Percentiles rank a stretch among this genome's conserved stretches.
Conservation (phyloP, 1,140 invertebrate species). For the Pteromalus puparum region DNA sequence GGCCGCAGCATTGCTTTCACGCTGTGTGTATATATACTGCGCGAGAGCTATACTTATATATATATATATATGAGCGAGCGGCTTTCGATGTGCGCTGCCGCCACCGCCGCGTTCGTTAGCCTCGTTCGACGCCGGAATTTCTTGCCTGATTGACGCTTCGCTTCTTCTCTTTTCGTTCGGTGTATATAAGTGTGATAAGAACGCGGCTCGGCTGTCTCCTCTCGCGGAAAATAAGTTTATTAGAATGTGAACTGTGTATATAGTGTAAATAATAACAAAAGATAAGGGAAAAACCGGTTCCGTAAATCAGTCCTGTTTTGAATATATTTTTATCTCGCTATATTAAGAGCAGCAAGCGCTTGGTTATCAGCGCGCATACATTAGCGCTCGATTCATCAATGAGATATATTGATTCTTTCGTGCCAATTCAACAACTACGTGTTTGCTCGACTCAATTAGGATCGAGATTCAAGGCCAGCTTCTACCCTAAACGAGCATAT, state of each 20-base stretch:
- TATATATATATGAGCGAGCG: neutral
- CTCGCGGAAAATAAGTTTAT: neutral
- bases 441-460: no score
- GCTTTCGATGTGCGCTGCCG: neutral
- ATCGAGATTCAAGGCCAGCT: no score
- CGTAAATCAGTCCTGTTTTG: neutral
- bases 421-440: no score
- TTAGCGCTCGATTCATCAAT: neutral
- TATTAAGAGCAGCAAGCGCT: neutral
- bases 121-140: conserved; percentile 25
- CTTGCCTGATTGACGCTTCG: conserved; percentile 40
- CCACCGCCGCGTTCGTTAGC: conserved; percentile 19
- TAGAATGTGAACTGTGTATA: no score
- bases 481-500: no score
- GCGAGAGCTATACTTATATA: neutral
- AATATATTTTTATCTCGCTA: neutral
- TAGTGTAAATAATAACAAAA: conserved; percentile 10
- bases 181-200: neutral
- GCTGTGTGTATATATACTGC: neutral
- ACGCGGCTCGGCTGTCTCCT: no score
- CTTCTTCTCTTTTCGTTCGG: neutral
- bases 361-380: no score
- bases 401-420: neutral
- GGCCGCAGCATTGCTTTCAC: conserved; percentile 42
- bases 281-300: neutral